Evolutionary conservation across 2,113 vertebrate genomes (phyloP).

Genomic region (Eretmochelys imbricata): DNA sequence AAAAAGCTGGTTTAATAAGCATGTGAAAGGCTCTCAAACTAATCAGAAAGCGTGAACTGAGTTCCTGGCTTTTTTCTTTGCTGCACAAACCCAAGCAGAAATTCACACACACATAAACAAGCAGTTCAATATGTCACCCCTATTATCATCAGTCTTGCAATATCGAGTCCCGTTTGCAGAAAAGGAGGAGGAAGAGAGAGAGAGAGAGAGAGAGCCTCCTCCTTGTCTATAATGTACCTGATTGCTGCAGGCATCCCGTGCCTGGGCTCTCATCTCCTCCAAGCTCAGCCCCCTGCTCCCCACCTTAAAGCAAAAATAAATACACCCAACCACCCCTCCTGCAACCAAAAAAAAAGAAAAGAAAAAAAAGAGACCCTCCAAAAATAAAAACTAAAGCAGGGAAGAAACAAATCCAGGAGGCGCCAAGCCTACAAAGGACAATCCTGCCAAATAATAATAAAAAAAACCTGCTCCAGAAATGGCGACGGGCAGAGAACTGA

Average conservation of each 20-base stretch:
- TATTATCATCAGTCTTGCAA: not conserved
- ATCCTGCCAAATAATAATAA: not conserved
- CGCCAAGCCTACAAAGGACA: not conserved
- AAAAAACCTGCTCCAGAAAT: conserved; percentile 67
- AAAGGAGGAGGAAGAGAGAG: not conserved
- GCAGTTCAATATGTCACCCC: not conserved
- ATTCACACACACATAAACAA: not conserved
- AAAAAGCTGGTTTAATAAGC: not conserved
- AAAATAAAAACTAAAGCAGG: not conserved
- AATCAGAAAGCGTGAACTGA: not conserved
- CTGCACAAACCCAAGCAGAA: not conserved
- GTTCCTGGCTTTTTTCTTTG: not conserved
- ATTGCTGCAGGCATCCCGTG: conserved; percentile 52
- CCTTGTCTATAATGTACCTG: conserved; percentile 58
- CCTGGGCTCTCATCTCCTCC: conserved; percentile 38
- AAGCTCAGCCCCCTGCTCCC: not conserved
- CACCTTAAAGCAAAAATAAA: not conserved
- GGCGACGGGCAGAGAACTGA: conserved; percentile 68
- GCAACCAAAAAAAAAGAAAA: not conserved
- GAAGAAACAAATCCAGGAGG: not conserved
- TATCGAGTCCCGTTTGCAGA: not conserved
- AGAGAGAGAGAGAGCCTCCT: not conserved
- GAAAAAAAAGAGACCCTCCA: not conserved
- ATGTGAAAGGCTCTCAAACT: not conserved
- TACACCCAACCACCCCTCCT: not conserved